Evolutionary conservation across 1,140 invertebrate species (phyloP).

Genomic region (Tachypleus tridentatus): DNA sequence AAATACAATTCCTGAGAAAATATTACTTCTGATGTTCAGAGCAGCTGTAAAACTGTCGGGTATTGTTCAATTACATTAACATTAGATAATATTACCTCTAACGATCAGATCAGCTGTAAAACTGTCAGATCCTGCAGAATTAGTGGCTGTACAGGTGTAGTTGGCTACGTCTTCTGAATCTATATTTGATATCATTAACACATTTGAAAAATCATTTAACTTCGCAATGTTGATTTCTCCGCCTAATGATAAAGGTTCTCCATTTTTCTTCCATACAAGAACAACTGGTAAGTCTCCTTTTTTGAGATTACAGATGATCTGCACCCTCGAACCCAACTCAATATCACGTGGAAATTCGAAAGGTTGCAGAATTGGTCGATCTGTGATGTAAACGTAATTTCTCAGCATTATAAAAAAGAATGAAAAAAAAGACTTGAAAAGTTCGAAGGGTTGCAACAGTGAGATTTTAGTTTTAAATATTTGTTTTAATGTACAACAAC

Average conservation of each 20-base stretch:
- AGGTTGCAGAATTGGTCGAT: conserved; percentile 1
- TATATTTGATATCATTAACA: too few species aligned
- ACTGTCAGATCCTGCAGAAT: conserved; percentile 31
- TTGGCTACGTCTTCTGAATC: conserved; percentile 36
- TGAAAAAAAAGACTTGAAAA: too few species aligned
- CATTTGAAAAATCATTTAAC: not conserved
- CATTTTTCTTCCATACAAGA: conserved; percentile 14
- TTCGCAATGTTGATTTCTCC: not conserved
- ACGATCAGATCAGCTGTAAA: conserved; percentile 17
- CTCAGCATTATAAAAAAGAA: too few species aligned
- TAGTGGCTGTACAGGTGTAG: conserved; percentile 48
- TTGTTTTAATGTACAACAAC: too few species aligned
- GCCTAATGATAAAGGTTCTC: too few species aligned
- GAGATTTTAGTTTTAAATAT: too few species aligned
- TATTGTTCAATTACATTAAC: too few species aligned
- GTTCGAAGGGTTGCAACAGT: too few species aligned
- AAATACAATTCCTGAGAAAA: too few species aligned
- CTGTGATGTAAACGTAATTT: not conserved
- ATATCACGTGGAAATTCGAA: conserved; percentile 5
- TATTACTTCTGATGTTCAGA: too few species aligned
- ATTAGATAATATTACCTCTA: conserved; percentile 7
- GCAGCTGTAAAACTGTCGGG: too few species aligned
- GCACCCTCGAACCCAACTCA: conserved; percentile 1
- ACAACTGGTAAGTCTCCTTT: conserved; percentile 8
- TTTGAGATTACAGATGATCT: conserved; percentile 8